Evolutionary conservation across 1,140 invertebrate genomes (phyloP).

Genomic region (Ips typographus): DNA sequence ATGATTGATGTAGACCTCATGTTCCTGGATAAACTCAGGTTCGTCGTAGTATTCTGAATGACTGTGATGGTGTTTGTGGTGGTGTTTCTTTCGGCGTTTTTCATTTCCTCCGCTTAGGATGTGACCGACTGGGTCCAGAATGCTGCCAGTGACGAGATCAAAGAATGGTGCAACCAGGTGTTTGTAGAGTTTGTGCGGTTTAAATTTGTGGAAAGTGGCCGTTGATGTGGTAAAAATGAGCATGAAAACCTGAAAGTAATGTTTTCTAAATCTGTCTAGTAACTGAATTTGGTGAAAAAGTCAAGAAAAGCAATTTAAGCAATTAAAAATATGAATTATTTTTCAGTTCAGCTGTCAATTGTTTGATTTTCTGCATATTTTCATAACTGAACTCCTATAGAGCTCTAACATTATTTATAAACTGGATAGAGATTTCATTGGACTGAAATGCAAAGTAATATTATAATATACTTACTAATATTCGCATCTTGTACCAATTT

Average conservation of each 20-base stretch:
- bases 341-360: no score
- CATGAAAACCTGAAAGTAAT: conserved; percentile 3
- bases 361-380: no score
- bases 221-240: neutral
- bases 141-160: conserved; percentile 7
- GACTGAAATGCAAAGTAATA: no score
- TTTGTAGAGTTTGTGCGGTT: conserved; percentile 19
- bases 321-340: no score
- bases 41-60: neutral
- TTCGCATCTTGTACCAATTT: no score
- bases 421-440: no score
- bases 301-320: no score
- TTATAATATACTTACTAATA: no score
- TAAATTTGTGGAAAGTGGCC: conserved; percentile 16
- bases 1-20: neutral
- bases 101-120: conserved; percentile 4
- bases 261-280: neutral
- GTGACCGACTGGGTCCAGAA: conserved; percentile 15
- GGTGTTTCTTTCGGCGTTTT: neutral
- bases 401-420: no score
- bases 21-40: neutral
- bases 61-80: neutral
- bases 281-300: no score
- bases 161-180: conserved; percentile 15
- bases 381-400: no score